Percentiles rank a stretch among this genome's conserved stretches.
These are phyloP conservation scores for Temnothorax rugatulus DNA, from an alignment of 2,888 invertebrate species.

Conservation along the genomic window DNA sequence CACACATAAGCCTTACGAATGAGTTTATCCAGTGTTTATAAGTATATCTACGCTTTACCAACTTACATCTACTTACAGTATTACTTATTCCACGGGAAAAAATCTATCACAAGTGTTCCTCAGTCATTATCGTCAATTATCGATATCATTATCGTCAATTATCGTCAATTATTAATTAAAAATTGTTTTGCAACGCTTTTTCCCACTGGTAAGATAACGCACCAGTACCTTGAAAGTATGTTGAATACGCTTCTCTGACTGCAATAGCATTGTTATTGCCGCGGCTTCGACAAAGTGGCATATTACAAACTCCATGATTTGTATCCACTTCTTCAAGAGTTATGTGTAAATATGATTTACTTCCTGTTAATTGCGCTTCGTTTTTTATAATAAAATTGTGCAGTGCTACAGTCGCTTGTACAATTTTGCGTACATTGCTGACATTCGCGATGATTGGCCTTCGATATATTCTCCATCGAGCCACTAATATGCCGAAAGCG, in stretches of 20 bases:
- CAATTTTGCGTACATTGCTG: not conserved
- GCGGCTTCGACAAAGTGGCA: not conserved
- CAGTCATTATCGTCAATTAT: too few species aligned
- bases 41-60: too few species aligned
- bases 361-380: not conserved
- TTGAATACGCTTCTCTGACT: constrained; percentile 4
- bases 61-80: too few species aligned
- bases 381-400: constrained; percentile 8
- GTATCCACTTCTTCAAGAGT: not conserved
- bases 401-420: too few species aligned
- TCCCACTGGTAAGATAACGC: constrained; percentile 12
- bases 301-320: not conserved
- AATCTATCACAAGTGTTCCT: too few species aligned
- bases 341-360: not conserved
- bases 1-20: too few species aligned
- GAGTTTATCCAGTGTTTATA: too few species aligned
- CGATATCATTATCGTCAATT: too few species aligned
- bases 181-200: constrained; percentile 22
- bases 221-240: constrained; percentile 19
- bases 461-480: constrained; percentile 18
- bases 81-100: too few species aligned
- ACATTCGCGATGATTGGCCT: not conserved
- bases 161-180: constrained; percentile 2
- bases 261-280: not conserved
- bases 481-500: not conserved